A percentile compares a stretch with the other conserved stretches of the same genome.
Conservation (phyloP, 2,113 vertebrate species). For the Rattus norvegicus region GRCr8 NC_086031.1:66805501-66806000, state of each 20-base stretch:
- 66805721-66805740: neutral
- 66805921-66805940: conserved; percentile 15
- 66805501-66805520: neutral
- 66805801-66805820: neutral
- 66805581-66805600: neutral
- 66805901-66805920: neutral
- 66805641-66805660: neutral
- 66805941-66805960: neutral
- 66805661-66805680: neutral
- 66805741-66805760: neutral
- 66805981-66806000: neutral
- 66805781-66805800: neutral
- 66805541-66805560: neutral
- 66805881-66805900: neutral
- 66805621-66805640: neutral
- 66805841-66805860: conserved; percentile 28
- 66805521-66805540: neutral
- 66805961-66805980: neutral
- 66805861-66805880: neutral
- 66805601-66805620: conserved; percentile 29
- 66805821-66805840: conserved; percentile 6
- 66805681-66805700: neutral
- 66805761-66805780: neutral
- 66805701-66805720: neutral
- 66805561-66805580: neutral